Evolutionary conservation across 2,888 invertebrate genomes (phyloP).

Genomic region (Eremobia ochroleuca): DNA sequence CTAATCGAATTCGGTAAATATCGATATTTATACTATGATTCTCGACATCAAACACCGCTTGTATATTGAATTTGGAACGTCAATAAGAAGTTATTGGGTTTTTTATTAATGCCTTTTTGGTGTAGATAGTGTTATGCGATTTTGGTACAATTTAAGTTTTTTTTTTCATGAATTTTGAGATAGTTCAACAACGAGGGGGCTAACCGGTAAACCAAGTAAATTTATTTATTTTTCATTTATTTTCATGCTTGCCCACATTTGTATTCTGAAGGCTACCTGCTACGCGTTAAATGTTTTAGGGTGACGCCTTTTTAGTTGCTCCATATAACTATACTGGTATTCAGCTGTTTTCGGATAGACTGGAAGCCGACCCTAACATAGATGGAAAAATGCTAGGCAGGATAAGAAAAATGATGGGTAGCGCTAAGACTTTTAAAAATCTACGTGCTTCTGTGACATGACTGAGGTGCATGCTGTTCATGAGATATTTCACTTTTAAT

Average conservation of each 20-base stretch:
- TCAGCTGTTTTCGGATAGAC: neutral
- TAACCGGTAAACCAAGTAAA: neutral
- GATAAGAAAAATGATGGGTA: neutral
- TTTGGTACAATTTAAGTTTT: constrained; percentile 1
- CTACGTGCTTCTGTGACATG: neutral
- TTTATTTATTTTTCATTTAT: too few relatives aligned
- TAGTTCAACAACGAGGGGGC: neutral
- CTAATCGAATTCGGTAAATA: constrained; percentile 87
- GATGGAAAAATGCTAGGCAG: neutral
- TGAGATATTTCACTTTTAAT: neutral
- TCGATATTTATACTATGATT: constrained; percentile 76
- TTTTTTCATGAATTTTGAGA: constrained; percentile 12
- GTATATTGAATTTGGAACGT: constrained; percentile 78
- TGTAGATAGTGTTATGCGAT: constrained; percentile 44
- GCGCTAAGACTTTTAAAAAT: neutral
- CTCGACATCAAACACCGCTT: constrained; percentile 80
- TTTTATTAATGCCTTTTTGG: constrained; percentile 61
- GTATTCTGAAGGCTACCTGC: constrained; percentile 32
- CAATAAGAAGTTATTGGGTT: constrained; percentile 70
- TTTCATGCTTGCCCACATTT: constrained; percentile 18
- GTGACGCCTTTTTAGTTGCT: neutral
- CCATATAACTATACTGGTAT: neutral
- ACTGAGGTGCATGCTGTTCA: neutral
- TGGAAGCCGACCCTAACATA: neutral
- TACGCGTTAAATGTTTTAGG: constrained; percentile 2